These are phyloP conservation scores for Ypsolopha sequella DNA, from an alignment of 2,888 invertebrate species.

Conservation along the genomic window DNA sequence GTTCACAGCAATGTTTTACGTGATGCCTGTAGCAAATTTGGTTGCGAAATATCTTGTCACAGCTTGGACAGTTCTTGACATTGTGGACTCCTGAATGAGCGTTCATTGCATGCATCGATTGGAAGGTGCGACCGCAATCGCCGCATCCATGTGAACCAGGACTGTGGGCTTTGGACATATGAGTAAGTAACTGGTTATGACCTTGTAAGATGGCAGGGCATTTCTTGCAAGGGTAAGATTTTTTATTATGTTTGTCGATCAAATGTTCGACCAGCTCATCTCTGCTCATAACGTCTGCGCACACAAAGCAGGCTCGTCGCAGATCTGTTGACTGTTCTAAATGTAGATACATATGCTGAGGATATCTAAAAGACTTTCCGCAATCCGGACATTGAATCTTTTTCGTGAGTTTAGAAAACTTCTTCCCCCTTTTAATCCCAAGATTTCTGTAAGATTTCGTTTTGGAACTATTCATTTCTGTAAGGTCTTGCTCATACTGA, in stretches of 20 bases:
- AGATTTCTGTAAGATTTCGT: no score
- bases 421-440: no score
- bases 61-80: slow-evolving; percentile 37
- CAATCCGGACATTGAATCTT: slow-evolving; percentile 33
- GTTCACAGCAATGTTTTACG: slow-evolving; percentile 38
- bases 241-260: slow-evolving; percentile 20
- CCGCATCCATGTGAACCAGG: slow-evolving; percentile 35
- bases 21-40: slow-evolving; percentile 45
- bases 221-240: slow-evolving; percentile 35
- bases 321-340: slow-evolving; percentile 41
- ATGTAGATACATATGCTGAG: slow-evolving; percentile 35
- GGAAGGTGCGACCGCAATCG: slow-evolving; percentile 45
- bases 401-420: not conserved
- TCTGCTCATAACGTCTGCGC: slow-evolving; percentile 38
- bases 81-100: slow-evolving; percentile 41
- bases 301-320: slow-evolving; percentile 42
- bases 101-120: slow-evolving; percentile 27
- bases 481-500: no score
- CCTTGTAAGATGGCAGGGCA: slow-evolving; percentile 37
- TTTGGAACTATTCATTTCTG: no score
- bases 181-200: slow-evolving; percentile 21
- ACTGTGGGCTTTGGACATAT: slow-evolving; percentile 29
- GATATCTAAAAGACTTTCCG: slow-evolving; percentile 32
- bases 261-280: slow-evolving; percentile 37
- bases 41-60: slow-evolving; percentile 42